Evolutionary conservation across 2,113 vertebrate genomes (phyloP), one percentile per base, ranked within the genome.

Genomic region (Pachycephala philippinensis): DNA sequence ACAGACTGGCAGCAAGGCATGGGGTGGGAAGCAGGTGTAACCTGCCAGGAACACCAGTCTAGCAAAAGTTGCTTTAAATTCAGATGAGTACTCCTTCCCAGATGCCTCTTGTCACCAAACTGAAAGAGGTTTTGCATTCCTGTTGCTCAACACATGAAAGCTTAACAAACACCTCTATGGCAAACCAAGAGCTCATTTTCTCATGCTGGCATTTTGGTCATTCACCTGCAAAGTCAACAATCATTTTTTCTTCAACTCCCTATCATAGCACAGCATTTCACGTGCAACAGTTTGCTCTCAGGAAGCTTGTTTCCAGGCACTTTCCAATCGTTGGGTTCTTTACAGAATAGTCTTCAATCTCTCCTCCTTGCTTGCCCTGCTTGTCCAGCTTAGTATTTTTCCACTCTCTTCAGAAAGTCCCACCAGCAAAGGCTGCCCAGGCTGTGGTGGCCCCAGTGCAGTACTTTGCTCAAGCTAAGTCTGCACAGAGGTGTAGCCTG

Each of bases 1-100:
- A 95, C 96, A 96, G 87, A 86, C 84, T 75, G 97, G 94, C 96
- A 96, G 94, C 96, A 52, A 90, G 89, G 96, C 93, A 90, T n/a
- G 7, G 93, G 84, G 94, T 93, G 96, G 94, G 93, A 97, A 97
- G 93, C 94, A 90, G 94, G 92, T 94, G 95, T 89, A 90, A 82
- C 66, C 92, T 87, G 93, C 90, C 92, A 93, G 96, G 88, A 95
- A 88, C 90, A 70, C 79, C 82, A 87, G 59, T 28, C 82, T 61
- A 81, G 84, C 88, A 93, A 77, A 90, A 95, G 78, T 20, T 10
- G 8, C 11, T 96, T 87, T 93, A 52, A 76, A 92, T 96, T 42
- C 52, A 64, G 84, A 86, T 37, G 49, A 83, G 52, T 79, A 53
- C 40, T 75, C 49, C 44, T 65, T 66, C 68, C 66, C 72, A 74